Conservation (phyloP, 2,888 invertebrate species). For the Panopea generosa region DNA sequence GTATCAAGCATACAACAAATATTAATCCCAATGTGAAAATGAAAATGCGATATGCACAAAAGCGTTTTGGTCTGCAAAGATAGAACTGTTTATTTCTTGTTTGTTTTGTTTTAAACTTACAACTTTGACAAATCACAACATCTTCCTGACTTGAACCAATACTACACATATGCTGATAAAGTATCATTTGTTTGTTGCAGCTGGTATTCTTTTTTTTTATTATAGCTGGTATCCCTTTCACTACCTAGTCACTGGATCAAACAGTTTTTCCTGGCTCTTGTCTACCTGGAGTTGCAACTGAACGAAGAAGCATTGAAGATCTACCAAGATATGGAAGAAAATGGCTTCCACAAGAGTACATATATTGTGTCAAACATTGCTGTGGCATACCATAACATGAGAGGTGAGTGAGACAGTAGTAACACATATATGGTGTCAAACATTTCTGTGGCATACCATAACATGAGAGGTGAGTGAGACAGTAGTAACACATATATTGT, state of each 20-base stretch:
- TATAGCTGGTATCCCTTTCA: constrained; percentile 85
- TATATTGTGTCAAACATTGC: constrained; percentile 97
- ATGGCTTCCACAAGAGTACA: constrained; percentile 94
- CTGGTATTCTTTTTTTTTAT: no score
- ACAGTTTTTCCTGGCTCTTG: constrained; percentile 95
- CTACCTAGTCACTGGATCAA: constrained; percentile 97
- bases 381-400: constrained; percentile 95
- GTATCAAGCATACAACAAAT: no score
- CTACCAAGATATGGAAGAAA: constrained; percentile 91
- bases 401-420: constrained; percentile 86
- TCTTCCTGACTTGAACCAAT: no score
- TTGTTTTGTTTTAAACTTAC: no score
- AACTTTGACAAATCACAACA: no score
- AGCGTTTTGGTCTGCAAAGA: no score
- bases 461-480: neutral
- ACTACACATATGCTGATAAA: no score
- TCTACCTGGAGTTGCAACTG: constrained; percentile 94
- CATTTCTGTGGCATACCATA: neutral
- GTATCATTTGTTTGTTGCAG: no score
- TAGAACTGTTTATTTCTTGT: no score
- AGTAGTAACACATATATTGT: no score
- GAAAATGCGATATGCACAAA: no score
- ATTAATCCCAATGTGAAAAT: no score
- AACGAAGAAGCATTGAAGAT: constrained; percentile 95
- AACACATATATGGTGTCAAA: constrained; percentile 1